Evolutionary conservation across 2,888 invertebrate genomes (phyloP).

Genomic region (Thera obeliscata): DNA sequence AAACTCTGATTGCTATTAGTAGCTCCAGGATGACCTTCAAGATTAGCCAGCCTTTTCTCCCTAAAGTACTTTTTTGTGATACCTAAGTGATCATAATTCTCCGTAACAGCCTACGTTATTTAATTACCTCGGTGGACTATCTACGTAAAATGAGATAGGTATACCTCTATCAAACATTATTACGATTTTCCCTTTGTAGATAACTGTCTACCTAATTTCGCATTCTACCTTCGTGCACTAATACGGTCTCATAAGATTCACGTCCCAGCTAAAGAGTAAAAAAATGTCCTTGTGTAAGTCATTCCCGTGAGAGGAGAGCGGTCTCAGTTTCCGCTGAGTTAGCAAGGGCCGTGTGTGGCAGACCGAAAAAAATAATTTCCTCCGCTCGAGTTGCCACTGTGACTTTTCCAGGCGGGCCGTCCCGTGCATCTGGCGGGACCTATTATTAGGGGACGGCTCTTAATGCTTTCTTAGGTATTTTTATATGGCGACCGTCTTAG

Average conservation of each 20-base stretch:
- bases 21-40: too few species aligned
- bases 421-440: constrained; percentile 83
- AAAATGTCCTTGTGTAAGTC: constrained; percentile 62
- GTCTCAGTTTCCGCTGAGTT: constrained; percentile 76
- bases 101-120: constrained; percentile 12
- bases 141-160: constrained; percentile 1
- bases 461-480: constrained; percentile 83
- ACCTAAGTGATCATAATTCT: constrained; percentile 4
- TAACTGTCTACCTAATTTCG: constrained; percentile 25
- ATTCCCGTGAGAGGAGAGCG: constrained; percentile 65
- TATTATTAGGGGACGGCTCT: constrained; percentile 83
- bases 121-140: neutral
- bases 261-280: constrained; percentile 51
- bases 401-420: constrained; percentile 82
- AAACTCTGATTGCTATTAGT: too few species aligned
- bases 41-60: too few species aligned
- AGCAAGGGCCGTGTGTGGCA: constrained; percentile 82
- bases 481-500: constrained; percentile 79
- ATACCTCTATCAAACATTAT: constrained; percentile 32
- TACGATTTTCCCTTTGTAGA: constrained; percentile 36
- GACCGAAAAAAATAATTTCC: constrained; percentile 84
- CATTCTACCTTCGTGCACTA: constrained; percentile 45
- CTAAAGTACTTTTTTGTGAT: too few species aligned
- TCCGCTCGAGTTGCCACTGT: constrained; percentile 80
- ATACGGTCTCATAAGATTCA: constrained; percentile 44